These are phyloP conservation scores for Nerophis lumbriciformis DNA, from an alignment of 2,113 vertebrate genomes.

Conservation along the genomic window DNA sequence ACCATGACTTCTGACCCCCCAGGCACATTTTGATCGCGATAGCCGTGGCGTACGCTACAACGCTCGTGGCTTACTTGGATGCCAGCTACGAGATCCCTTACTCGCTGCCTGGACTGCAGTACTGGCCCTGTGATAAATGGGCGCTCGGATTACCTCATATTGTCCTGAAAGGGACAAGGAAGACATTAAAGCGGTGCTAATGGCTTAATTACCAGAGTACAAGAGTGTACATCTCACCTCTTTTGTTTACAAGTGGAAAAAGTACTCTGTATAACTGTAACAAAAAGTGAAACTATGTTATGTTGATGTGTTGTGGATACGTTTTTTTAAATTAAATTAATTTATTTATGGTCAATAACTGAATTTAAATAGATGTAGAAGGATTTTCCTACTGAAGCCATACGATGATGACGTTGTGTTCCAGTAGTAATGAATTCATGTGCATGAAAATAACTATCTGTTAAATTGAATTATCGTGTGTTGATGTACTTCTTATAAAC, in stretches of 20 bases:
- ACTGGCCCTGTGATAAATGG: slow-evolving; percentile 84
- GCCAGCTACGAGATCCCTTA: slow-evolving; percentile 77
- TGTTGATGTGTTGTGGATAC: too few relatives aligned
- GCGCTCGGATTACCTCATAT: slow-evolving; percentile 81
- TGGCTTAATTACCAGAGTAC: background rate
- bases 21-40: slow-evolving; percentile 92
- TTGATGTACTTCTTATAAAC: background rate
- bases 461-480: background rate
- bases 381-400: too few relatives aligned
- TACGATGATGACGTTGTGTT: too few relatives aligned
- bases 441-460: too few relatives aligned
- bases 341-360: background rate
- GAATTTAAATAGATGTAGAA: too few relatives aligned
- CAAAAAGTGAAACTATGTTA: slow-evolving; percentile 1
- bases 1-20: slow-evolving; percentile 16
- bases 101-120: slow-evolving; percentile 75
- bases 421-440: too few relatives aligned
- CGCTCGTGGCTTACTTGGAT: slow-evolving; percentile 79
- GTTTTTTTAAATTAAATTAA: background rate
- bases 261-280: background rate
- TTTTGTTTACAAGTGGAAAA: background rate
- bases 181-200: slow-evolving; percentile 72
- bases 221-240: background rate
- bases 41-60: slow-evolving; percentile 77
- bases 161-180: slow-evolving; percentile 47